phyloP scores from a whole-genome alignment of 2,888 invertebrate species.

The Acrobasis suavella region DNA sequence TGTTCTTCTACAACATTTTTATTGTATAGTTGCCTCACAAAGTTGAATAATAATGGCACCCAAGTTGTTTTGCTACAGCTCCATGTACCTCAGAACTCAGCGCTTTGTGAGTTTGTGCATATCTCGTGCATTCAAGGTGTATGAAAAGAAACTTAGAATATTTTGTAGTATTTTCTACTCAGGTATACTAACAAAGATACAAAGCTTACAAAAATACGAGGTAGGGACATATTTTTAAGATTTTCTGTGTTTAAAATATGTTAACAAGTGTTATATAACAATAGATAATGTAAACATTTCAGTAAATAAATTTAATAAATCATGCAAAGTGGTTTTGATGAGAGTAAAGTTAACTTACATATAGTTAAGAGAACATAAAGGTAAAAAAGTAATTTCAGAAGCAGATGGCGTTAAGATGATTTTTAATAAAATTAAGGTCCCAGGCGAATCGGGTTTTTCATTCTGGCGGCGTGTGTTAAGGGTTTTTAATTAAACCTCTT shows the following conservation, averaged over 20 bases:
- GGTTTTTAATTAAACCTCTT: not conserved
- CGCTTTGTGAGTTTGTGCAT: conserved; percentile 13
- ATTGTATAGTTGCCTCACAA: not conserved
- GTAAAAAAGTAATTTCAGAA: not conserved
- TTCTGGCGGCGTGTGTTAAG: not conserved
- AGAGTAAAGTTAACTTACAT: too few relatives aligned
- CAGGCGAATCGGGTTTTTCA: not conserved
- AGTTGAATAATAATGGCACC: conserved; percentile 6
- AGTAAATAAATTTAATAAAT: too few relatives aligned
- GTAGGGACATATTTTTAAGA: not conserved
- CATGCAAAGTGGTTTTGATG: too few relatives aligned
- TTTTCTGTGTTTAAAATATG: not conserved
- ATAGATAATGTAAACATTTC: too few relatives aligned
- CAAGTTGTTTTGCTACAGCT: conserved; percentile 11
- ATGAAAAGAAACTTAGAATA: conserved; percentile 11
- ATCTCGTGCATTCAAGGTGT: conserved; percentile 1
- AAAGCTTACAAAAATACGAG: not conserved
- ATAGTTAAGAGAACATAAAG: too few relatives aligned
- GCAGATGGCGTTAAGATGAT: not conserved
- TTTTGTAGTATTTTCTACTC: not conserved
- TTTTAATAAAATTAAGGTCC: not conserved
- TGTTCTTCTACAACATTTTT: not conserved
- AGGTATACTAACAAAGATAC: not conserved
- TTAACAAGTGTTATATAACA: too few relatives aligned
- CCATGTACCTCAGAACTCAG: conserved; percentile 3